These are phyloP conservation scores for Drosophila kanapiae DNA, from an alignment of 1,140 invertebrate genomes.

Conservation along the genomic window DNA sequence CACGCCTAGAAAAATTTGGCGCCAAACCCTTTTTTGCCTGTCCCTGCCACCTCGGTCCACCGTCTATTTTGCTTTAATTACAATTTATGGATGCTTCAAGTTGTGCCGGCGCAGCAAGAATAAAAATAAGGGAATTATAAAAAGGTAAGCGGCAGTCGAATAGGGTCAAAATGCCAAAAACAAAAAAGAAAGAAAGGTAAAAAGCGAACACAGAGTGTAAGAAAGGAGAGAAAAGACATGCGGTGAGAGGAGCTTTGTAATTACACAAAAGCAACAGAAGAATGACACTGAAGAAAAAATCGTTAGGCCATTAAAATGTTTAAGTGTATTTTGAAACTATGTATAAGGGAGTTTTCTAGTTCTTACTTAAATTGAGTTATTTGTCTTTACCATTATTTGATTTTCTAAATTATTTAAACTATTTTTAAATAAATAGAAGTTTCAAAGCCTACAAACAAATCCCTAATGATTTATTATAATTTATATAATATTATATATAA, in stretches of 20 bases:
- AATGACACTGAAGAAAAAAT: neutral
- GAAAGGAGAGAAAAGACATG: neutral
- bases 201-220: neutral
- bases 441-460: too few relatives aligned
- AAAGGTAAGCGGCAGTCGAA: slow-evolving; percentile 54
- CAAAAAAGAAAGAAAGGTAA: slow-evolving; percentile 5
- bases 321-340: too few relatives aligned
- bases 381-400: too few relatives aligned
- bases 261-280: slow-evolving; percentile 70
- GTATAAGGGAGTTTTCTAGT: too few relatives aligned
- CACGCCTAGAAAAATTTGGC: slow-evolving; percentile 57
- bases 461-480: too few relatives aligned
- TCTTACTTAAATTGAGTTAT: too few relatives aligned
- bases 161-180: slow-evolving; percentile 43
- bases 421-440: too few relatives aligned
- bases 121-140: slow-evolving; percentile 24
- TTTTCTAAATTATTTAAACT: too few relatives aligned
- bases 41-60: neutral
- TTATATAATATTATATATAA: too few relatives aligned
- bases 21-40: slow-evolving; percentile 43
- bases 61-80: slow-evolving; percentile 69
- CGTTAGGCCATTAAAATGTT: too few relatives aligned
- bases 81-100: slow-evolving; percentile 77
- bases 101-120: slow-evolving; percentile 47
- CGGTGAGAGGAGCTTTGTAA: slow-evolving; percentile 49